Evolutionary conservation across 2,888 invertebrate species (phyloP).

Genomic region (Abrostola tripartita): DNA sequence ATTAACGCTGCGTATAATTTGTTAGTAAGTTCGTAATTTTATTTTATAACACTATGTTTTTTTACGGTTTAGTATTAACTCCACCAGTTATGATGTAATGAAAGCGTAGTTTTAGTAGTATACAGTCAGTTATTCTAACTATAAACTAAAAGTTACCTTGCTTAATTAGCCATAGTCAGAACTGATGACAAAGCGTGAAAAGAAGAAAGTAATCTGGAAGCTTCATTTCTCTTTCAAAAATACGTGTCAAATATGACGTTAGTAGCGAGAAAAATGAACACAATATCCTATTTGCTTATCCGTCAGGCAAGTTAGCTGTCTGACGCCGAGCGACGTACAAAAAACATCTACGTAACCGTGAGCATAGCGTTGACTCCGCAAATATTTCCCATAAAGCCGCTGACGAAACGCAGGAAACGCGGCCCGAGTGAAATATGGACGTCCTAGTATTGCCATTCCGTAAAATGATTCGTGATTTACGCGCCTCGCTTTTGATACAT

Average conservation of each 20-base stretch:
- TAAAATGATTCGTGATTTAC: constrained; percentile 82
- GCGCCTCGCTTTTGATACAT: constrained; percentile 74
- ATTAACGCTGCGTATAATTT: constrained; percentile 38
- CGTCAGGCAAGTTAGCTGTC: constrained; percentile 36
- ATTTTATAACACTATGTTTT: too few species aligned
- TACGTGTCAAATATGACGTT: constrained; percentile 11
- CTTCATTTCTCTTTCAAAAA: not conserved
- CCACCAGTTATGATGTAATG: too few species aligned
- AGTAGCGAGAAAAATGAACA: constrained; percentile 35
- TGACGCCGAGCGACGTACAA: constrained; percentile 46
- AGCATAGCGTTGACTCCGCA: constrained; percentile 66
- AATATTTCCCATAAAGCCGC: constrained; percentile 73
- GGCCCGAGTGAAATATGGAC: constrained; percentile 72
- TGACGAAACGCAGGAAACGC: constrained; percentile 70
- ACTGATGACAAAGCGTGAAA: too few species aligned
- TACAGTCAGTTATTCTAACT: too few species aligned
- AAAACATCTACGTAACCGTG: constrained; percentile 45
- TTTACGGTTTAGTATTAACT: too few species aligned
- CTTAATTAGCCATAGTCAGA: too few species aligned
- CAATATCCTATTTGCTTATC: constrained; percentile 41
- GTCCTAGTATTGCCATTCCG: constrained; percentile 73
- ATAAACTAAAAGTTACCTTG: too few species aligned
- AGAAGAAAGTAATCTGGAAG: not conserved
- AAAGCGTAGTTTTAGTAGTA: too few species aligned
- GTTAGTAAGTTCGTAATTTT: not conserved